Percentiles rank a stretch among this genome's conserved stretches.
phyloP scores from a whole-genome alignment of 2,888 invertebrate species.

The Pecten maximus region DNA sequence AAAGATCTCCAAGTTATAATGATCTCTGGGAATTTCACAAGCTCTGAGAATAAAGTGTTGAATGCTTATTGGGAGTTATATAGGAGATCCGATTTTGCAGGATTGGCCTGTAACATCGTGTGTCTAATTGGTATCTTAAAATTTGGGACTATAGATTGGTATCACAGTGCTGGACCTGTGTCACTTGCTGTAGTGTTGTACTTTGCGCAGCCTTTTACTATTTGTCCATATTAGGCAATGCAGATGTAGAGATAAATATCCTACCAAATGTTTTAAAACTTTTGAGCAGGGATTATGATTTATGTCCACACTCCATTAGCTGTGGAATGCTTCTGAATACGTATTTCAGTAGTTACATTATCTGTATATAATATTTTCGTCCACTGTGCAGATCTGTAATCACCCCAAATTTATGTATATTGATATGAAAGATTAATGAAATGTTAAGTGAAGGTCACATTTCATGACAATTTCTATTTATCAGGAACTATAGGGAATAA shows the following conservation, averaged over 20 bases:
- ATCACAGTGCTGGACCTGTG: not conserved
- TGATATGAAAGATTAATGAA: not conserved
- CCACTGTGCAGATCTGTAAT: not conserved
- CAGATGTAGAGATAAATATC: not conserved
- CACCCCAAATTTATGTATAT: not conserved
- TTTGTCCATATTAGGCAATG: slow-evolving; percentile 13
- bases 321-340: not conserved
- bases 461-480: not conserved
- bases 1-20: no score
- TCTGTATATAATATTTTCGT: not conserved
- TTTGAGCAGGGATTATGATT: not conserved
- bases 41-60: not conserved
- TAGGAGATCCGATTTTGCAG: no score
- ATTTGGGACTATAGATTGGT: not conserved
- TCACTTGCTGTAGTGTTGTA: not conserved
- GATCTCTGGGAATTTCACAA: not conserved
- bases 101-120: not conserved
- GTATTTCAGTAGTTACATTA: not conserved
- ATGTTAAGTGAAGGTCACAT: not conserved
- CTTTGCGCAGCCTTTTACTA: not conserved
- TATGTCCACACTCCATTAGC: not conserved
- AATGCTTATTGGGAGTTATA: not conserved
- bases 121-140: not conserved
- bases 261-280: not conserved
- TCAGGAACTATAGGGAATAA: not conserved